Evolutionary conservation across 2,113 vertebrate genomes (phyloP).

Genomic region (Chionodraco myersi): DNA sequence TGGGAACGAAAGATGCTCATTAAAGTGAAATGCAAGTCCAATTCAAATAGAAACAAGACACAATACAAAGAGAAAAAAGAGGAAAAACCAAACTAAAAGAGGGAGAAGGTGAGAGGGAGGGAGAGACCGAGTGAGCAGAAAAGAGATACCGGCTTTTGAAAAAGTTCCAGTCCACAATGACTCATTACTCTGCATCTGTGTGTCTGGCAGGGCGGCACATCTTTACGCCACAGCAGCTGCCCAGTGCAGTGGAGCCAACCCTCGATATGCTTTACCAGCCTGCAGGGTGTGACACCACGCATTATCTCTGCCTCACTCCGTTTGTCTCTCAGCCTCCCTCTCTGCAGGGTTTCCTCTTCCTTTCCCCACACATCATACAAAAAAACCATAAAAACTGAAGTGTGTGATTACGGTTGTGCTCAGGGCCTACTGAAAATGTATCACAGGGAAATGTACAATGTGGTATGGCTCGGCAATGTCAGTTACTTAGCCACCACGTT

Average conservation of each 20-base stretch:
- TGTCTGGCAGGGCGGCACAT: constrained; percentile 62
- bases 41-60: constrained; percentile 31
- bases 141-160: constrained; percentile 70
- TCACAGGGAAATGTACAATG: constrained; percentile 25
- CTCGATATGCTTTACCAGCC: constrained; percentile 55
- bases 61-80: constrained; percentile 21
- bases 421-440: constrained; percentile 1
- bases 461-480: neutral
- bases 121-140: constrained; percentile 40
- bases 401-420: constrained; percentile 16
- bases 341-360: constrained; percentile 9
- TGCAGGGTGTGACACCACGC: constrained; percentile 49
- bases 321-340: constrained; percentile 20
- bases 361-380: neutral
- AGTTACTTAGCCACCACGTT: constrained; percentile 7
- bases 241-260: constrained; percentile 58
- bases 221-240: constrained; percentile 66
- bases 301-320: constrained; percentile 57
- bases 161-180: constrained; percentile 63
- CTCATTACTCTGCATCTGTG: constrained; percentile 72
- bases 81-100: constrained; percentile 50
- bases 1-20: constrained; percentile 11
- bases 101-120: constrained; percentile 28
- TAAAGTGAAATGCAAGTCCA: constrained; percentile 57
- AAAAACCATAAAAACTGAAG: constrained; percentile 24